Evolutionary conservation across 2,113 vertebrate genomes (phyloP).

Genomic region (Elachura formosa): DNA sequence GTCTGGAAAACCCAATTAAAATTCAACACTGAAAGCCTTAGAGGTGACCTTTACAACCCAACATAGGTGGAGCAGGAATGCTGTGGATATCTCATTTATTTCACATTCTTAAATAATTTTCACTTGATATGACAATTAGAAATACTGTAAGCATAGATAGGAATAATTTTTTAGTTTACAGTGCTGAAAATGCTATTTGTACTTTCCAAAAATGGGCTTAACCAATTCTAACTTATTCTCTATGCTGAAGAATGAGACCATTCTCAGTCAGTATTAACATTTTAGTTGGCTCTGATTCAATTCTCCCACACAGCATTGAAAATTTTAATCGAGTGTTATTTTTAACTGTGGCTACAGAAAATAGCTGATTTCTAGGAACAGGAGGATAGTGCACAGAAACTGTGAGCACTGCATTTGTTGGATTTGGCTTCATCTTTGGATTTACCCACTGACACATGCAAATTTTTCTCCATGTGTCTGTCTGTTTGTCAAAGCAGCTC

Average conservation of each 20-base stretch:
- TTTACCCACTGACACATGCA: background rate
- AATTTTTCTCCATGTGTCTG: background rate
- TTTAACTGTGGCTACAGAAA: background rate
- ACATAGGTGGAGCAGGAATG: background rate
- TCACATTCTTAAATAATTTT: background rate
- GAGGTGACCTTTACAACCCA: background rate
- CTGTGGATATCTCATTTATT: background rate
- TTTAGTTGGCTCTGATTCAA: background rate
- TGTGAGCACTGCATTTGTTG: background rate
- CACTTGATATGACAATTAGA: background rate
- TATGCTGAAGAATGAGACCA: background rate
- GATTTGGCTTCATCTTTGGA: background rate
- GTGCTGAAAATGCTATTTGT: background rate
- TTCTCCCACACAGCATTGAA: background rate
- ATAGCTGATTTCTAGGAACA: background rate
- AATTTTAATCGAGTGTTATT: background rate
- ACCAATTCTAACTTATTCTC: background rate
- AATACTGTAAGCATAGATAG: background rate
- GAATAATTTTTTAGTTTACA: background rate
- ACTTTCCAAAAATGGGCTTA: background rate
- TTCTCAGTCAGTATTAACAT: background rate
- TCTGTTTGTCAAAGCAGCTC: background rate
- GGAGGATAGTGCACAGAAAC: background rate
- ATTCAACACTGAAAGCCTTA: background rate
- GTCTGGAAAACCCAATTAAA: conserved; percentile 21